These are phyloP conservation scores for Hemibagrus wyckioides DNA, from an alignment of 2,113 vertebrate genomes.

Conservation along the genomic window DNA sequence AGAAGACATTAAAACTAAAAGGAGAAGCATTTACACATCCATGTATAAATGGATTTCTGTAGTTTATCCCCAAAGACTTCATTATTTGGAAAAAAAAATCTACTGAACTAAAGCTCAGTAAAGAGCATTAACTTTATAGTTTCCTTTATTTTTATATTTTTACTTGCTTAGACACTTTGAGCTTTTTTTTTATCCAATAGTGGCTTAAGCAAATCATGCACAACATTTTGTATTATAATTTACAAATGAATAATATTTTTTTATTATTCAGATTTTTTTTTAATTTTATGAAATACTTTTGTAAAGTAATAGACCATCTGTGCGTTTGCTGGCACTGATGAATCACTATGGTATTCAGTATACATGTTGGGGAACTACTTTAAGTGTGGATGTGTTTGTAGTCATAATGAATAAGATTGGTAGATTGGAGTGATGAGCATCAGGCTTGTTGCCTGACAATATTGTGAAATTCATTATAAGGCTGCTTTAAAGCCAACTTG, in stretches of 20 bases:
- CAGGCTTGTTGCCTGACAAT: neutral
- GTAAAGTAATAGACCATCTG: neutral
- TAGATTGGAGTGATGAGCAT: neutral
- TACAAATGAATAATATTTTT: neutral
- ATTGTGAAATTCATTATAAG: neutral
- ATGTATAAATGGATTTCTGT: neutral
- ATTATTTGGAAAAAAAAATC: neutral
- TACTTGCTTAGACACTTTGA: neutral
- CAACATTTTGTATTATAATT: neutral
- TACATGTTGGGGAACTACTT: neutral
- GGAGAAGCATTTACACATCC: neutral
- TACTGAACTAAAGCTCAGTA: neutral
- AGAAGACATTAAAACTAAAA: neutral
- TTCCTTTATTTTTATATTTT: neutral
- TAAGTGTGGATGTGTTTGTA: neutral
- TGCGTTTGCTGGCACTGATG: neutral
- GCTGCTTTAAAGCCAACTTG: neutral
- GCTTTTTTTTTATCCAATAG: neutral
- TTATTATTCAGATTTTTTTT: too few relatives aligned
- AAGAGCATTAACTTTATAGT: neutral
- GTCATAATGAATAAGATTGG: neutral
- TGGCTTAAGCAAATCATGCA: neutral
- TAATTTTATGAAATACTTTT: too few relatives aligned
- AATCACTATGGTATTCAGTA: neutral
- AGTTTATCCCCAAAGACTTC: neutral